phyloP scores from a whole-genome alignment of 1,140 invertebrate species.

The Drosophila pruinosa region DNA sequence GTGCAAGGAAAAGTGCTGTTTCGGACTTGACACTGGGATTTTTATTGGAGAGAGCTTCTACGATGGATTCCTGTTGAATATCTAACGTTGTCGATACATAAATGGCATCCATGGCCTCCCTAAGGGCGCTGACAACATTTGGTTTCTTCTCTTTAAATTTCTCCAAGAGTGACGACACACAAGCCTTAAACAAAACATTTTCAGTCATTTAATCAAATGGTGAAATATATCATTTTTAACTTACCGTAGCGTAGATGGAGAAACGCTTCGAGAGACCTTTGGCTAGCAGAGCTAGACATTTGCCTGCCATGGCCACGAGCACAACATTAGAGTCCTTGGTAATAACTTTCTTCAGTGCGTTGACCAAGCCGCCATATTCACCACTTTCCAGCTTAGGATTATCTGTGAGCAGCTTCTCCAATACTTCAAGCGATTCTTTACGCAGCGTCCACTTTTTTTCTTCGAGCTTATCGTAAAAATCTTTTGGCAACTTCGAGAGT shows the following conservation, averaged over 20 bases:
- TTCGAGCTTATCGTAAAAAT: slow-evolving; percentile 97
- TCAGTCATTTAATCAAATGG: background rate
- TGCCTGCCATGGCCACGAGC: slow-evolving; percentile 93
- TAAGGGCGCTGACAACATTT: slow-evolving; percentile 92
- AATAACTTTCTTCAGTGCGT: slow-evolving; percentile 95
- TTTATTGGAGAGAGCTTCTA: slow-evolving; percentile 95
- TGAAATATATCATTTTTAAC: background rate
- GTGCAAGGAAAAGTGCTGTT: slow-evolving; percentile 93
- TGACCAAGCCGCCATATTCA: slow-evolving; percentile 96
- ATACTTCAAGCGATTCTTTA: slow-evolving; percentile 93
- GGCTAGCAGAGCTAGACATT: slow-evolving; percentile 93
- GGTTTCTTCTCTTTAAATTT: slow-evolving; percentile 99
- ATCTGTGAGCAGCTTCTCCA: slow-evolving; percentile 90
- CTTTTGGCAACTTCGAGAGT: slow-evolving; percentile 95
- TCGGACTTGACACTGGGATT: slow-evolving; percentile 97
- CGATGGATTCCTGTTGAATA: slow-evolving; percentile 92
- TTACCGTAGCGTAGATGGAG: slow-evolving; percentile 89
- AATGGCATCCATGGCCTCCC: slow-evolving; percentile 96
- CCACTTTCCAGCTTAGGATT: slow-evolving; percentile 94
- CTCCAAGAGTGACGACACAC: slow-evolving; percentile 92
- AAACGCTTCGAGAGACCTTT: slow-evolving; percentile 95
- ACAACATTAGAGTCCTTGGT: slow-evolving; percentile 98
- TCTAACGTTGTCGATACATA: slow-evolving; percentile 93
- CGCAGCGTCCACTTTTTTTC: slow-evolving; percentile 99
- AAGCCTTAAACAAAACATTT: slow-evolving; percentile 82